Base-by-base conservation (phyloP, 2,113 vertebrate species). In the Actenoides hombroni region DNA sequence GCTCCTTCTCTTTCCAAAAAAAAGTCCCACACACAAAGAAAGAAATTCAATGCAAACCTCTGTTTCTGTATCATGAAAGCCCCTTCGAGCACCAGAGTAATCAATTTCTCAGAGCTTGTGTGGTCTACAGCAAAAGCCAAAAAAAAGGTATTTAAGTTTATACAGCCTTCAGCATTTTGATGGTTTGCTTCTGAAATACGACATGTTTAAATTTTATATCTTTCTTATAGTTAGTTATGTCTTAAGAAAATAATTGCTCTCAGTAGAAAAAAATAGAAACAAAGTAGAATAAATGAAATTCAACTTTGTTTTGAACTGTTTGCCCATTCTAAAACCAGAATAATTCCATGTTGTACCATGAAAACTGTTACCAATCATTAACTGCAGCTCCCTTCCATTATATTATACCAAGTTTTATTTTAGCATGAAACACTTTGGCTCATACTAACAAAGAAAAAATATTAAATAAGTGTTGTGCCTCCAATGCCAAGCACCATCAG, bases 91-190 rank as follows among this genome's bases (percentile, higher is more conserved):
- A 95, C 84, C 85, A 94, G 94, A 92, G 91, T 89, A 94, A 87
- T 75, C 74, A 94, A 96, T 71, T 83, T 94, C 67, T 76, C 71
- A 91, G 91, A 94, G 80, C 76, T 75, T 97, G 95, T 95, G 96
- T 95, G 95, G 92, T 95, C 96, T 86, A 25, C 46, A 95, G 83
- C 69, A 89, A 89, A 89, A 94, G 80, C 95, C 89, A 89, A 83
- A 89, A 37, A 37, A 83, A 95, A 94, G 86, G 81, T 91, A 96
- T 94, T 94, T 94, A 87, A 96, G 88, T 96, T 95, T 93, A 97
- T 94, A 93, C 61, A 95, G 90, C 83, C 74, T 69, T 95, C 88
- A 89, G 86, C 63, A 61, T 96, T 87, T 94, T 85, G 92, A 92
- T 82, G 70, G 78, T 20, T 96, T 79, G 83, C 65, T 82, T 95